A percentile compares a stretch with the other conserved stretches of the same genome.
These are phyloP conservation scores for Pseudorhombus dupliciocellatus DNA, from an alignment of 2,113 vertebrate species.

Conservation along the genomic window DNA sequence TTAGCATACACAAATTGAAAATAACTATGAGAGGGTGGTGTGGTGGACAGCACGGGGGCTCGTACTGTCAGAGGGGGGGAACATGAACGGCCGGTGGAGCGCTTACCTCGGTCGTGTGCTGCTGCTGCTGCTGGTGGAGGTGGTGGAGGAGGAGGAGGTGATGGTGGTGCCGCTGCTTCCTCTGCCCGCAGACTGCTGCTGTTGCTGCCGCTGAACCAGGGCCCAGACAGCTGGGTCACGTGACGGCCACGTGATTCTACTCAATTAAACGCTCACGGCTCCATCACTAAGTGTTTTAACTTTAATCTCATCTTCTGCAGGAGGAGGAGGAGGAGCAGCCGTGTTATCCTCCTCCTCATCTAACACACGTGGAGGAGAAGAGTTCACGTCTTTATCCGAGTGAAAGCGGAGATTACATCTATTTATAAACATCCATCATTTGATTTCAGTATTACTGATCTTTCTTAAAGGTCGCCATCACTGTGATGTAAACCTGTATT, in stretches of 20 bases:
- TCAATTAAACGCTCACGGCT: conserved; percentile 32
- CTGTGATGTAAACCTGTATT: no score
- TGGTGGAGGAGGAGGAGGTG: neutral
- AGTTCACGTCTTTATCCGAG: no score
- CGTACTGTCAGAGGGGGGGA: conserved; percentile 23
- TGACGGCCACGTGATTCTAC: conserved; percentile 80
- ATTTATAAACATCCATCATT: no score
- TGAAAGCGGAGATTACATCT: neutral
- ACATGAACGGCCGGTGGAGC: neutral
- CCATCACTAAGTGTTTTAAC: conserved; percentile 19
- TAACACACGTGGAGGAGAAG: no score
- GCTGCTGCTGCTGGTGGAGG: neutral
- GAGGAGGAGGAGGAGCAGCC: neutral
- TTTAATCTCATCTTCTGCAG: neutral
- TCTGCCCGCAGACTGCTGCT: conserved; percentile 52
- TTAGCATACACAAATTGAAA: neutral
- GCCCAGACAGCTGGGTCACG: conserved; percentile 79
- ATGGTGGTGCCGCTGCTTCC: conserved; percentile 30
- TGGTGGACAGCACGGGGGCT: neutral
- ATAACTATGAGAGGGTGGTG: fast-evolving
- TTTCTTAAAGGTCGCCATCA: no score
- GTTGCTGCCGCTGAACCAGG: conserved; percentile 56
- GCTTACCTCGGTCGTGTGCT: conserved; percentile 49
- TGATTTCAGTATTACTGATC: no score
- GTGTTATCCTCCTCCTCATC: neutral